Evolutionary conservation across 2,888 invertebrate species (phyloP).

Genomic region (Apamea anceps): DNA sequence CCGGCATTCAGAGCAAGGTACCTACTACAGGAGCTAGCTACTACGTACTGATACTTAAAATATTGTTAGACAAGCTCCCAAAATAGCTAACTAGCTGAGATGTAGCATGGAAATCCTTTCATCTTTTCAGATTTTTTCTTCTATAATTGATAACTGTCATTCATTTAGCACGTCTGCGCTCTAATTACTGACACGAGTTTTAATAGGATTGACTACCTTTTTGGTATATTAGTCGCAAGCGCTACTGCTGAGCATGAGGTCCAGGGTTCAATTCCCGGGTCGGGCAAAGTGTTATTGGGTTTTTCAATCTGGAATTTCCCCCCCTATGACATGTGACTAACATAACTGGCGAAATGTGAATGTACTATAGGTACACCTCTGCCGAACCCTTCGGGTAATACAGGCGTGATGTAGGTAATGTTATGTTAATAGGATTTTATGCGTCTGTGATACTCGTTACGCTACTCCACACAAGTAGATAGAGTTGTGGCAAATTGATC

Average conservation of each 20-base stretch:
- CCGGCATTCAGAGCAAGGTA: slow-evolving; percentile 3
- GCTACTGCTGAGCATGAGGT: background rate
- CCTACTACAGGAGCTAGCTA: background rate
- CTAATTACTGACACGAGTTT: slow-evolving; percentile 1
- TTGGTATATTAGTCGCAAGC: background rate
- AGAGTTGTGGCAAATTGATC: slow-evolving; percentile 1
- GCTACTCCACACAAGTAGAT: background rate
- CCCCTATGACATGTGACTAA: background rate
- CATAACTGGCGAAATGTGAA: background rate
- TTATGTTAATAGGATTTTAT: background rate
- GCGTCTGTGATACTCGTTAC: background rate
- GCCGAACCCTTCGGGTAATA: background rate
- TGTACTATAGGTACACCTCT: background rate
- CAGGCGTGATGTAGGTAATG: background rate
- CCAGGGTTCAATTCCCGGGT: background rate
- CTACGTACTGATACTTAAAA: background rate
- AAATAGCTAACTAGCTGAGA: background rate
- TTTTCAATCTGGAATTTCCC: background rate
- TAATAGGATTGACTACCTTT: background rate
- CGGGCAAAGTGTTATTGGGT: background rate
- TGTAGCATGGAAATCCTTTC: slow-evolving; percentile 5
- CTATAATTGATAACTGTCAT: slow-evolving; percentile 21
- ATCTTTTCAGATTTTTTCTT: slow-evolving; percentile 5
- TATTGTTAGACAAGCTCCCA: background rate
- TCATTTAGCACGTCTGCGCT: background rate